phyloP scores from a whole-genome alignment of 2,113 vertebrate genomes.

The Anas platyrhynchos region DNA sequence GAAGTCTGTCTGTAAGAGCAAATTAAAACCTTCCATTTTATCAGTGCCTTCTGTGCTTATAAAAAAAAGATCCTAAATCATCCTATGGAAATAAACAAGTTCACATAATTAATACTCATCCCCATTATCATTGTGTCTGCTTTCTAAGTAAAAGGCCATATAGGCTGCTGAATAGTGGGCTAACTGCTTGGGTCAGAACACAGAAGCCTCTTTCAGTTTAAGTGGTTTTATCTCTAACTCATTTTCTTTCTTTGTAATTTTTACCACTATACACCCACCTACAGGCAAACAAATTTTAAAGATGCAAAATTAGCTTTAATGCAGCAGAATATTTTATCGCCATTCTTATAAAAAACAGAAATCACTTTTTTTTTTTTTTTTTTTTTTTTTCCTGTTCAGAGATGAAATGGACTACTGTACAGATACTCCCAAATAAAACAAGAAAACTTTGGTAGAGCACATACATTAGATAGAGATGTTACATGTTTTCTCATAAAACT shows the following conservation, averaged over 20 bases:
- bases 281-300: conserved; percentile 7
- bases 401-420: neutral
- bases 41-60: neutral
- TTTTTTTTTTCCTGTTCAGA: neutral
- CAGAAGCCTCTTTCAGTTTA: neutral
- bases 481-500: neutral
- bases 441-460: neutral
- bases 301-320: neutral
- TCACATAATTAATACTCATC: neutral
- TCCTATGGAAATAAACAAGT: neutral
- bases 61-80: neutral
- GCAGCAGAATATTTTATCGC: conserved; percentile 7
- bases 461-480: neutral
- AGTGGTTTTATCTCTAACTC: neutral
- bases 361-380: neutral
- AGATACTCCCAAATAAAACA: neutral
- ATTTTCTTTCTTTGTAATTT: conserved; percentile 9
- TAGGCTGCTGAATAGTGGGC: neutral
- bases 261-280: neutral
- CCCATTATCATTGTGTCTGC: neutral
- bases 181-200: neutral
- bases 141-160: neutral
- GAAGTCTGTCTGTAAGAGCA: neutral
- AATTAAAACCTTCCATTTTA: neutral
- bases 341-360: neutral